Evolutionary conservation across 1,140 invertebrate species (phyloP).

Genomic region (Aphaenogaster rudis): DNA sequence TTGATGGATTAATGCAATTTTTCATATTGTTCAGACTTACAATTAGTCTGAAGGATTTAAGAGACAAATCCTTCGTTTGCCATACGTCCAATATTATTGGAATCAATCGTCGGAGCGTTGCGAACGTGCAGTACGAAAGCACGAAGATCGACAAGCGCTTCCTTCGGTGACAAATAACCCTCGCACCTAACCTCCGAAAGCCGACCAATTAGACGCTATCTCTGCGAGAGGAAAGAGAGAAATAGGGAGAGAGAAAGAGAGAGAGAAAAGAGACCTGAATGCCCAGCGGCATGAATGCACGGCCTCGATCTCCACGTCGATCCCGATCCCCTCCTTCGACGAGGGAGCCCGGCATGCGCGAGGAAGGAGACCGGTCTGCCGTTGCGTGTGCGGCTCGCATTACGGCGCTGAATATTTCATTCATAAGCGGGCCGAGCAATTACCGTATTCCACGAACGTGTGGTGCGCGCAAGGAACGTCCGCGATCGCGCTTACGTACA

Average conservation of each 20-base stretch:
- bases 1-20: background rate
- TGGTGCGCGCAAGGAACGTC: slow-evolving; percentile 48
- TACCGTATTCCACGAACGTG: slow-evolving; percentile 78
- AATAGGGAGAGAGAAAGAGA: background rate
- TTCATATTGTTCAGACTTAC: background rate
- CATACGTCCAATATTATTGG: background rate
- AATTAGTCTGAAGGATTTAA: background rate
- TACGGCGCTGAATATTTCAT: slow-evolving; percentile 84
- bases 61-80: background rate
- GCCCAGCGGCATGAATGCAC: slow-evolving; percentile 58
- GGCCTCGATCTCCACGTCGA: slow-evolving; percentile 64
- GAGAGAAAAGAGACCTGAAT: slow-evolving; percentile 35
- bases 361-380: slow-evolving; percentile 76
- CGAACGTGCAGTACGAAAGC: background rate
- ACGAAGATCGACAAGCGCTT: slow-evolving; percentile 9
- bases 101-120: background rate
- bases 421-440: slow-evolving; percentile 80
- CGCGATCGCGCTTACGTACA: slow-evolving; percentile 51
- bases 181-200: slow-evolving; percentile 15
- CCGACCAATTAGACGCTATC: slow-evolving; percentile 45
- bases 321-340: slow-evolving; percentile 22
- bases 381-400: slow-evolving; percentile 81
- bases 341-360: slow-evolving; percentile 42
- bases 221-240: background rate
- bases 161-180: slow-evolving; percentile 30